Percentiles rank a stretch among this genome's conserved stretches.
These are phyloP conservation scores for Chunga burmeisteri DNA, from an alignment of 2,113 vertebrate genomes.

Conservation along the genomic window DNA sequence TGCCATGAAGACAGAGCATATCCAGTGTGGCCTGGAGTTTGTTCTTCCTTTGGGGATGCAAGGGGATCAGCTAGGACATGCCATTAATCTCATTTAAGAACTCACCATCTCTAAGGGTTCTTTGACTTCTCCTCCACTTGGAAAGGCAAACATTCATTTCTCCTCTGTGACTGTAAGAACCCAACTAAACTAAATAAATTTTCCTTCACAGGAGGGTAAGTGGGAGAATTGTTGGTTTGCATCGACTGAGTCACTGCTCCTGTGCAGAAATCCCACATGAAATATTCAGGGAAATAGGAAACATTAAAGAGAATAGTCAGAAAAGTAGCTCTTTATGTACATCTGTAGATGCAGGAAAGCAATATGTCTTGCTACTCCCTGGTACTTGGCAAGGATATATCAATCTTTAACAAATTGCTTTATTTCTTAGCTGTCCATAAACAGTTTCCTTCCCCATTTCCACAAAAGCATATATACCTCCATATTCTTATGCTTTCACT, in stretches of 20 bases:
- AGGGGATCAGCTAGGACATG: not conserved
- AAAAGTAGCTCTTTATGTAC: not conserved
- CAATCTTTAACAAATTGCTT: not conserved
- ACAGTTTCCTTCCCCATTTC: not conserved
- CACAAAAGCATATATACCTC: not conserved
- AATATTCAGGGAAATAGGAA: slow-evolving; percentile 13
- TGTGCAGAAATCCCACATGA: slow-evolving; percentile 11
- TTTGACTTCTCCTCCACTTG: not conserved
- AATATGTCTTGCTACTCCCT: not conserved
- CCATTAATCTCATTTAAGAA: not conserved
- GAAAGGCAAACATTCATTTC: slow-evolving; percentile 13
- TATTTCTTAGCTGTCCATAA: not conserved
- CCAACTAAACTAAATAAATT: not conserved
- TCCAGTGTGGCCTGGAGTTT: not conserved
- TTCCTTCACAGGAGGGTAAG: not conserved
- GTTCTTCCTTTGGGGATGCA: not conserved
- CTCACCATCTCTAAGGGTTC: not conserved
- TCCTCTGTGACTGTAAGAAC: not conserved
- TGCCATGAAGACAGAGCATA: not conserved
- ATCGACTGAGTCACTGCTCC: slow-evolving; percentile 6
- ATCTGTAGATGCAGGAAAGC: not conserved
- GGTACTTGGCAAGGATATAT: not conserved
- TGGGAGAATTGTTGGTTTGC: slow-evolving; percentile 27
- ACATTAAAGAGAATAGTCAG: not conserved
- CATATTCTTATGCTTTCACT: not conserved